phyloP scores from a whole-genome alignment of 2,888 invertebrate species.

The Keiferia lycopersicella region DNA sequence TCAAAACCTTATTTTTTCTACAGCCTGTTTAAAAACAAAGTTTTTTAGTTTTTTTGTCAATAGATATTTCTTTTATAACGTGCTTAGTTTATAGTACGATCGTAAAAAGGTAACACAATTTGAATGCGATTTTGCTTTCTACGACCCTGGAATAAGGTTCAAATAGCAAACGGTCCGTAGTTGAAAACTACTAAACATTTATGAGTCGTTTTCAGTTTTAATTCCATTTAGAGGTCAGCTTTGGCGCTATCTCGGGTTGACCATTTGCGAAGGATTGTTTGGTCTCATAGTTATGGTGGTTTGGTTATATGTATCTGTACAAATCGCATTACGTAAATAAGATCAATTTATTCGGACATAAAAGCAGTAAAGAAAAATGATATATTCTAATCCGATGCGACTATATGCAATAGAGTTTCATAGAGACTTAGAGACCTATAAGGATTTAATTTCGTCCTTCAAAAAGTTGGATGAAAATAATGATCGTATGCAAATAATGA shows the following conservation, averaged over 20 bases:
- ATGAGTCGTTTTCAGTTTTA: constrained; percentile 26
- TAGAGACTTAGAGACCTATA: too few species aligned
- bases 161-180: not conserved
- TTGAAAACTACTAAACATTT: constrained; percentile 18
- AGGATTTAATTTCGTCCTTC: too few species aligned
- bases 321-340: too few species aligned
- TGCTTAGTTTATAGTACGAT: not conserved
- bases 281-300: not conserved
- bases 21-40: not conserved
- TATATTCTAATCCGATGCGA: too few species aligned
- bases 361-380: too few species aligned
- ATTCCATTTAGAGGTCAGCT: constrained; percentile 27
- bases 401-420: too few species aligned
- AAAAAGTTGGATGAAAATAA: too few species aligned
- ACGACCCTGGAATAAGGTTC: not conserved
- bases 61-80: not conserved
- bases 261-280: constrained; percentile 11
- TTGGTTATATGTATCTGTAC: too few species aligned
- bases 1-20: not conserved
- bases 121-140: not conserved
- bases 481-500: too few species aligned
- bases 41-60: not conserved
- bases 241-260: constrained; percentile 22
- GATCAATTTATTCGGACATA: too few species aligned
- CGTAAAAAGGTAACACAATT: constrained; percentile 1